phyloP scores from a whole-genome alignment of 2,797 vertebrate genomes.

The Enoplosus armatus region DNA sequence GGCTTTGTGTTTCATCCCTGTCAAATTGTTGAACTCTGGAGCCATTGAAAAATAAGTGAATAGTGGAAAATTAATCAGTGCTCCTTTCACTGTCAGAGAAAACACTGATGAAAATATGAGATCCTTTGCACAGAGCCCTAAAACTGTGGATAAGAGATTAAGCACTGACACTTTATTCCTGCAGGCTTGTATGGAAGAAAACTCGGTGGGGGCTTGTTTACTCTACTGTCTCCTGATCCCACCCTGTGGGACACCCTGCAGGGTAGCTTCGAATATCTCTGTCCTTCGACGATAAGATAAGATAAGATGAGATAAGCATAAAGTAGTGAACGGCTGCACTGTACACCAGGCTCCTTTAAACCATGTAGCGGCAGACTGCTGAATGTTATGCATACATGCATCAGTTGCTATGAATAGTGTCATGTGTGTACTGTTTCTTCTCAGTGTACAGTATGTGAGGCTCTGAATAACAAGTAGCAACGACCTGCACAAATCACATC shows the following conservation, averaged over 20 bases:
- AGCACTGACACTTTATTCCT: neutral
- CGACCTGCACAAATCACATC: neutral
- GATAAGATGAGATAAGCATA: too few relatives aligned
- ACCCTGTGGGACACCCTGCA: neutral
- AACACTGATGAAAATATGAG: neutral
- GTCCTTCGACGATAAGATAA: too few relatives aligned
- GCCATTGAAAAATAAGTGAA: neutral
- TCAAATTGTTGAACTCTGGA: neutral
- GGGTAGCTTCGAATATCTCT: neutral
- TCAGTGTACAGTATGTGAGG: neutral
- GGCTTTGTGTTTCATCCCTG: slow-evolving; percentile 1
- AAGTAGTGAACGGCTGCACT: neutral
- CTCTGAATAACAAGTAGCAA: slow-evolving; percentile 1
- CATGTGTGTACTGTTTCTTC: neutral
- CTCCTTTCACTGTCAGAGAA: neutral
- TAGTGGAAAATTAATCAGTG: neutral
- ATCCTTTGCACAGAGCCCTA: neutral
- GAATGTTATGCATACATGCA: slow-evolving; percentile 39
- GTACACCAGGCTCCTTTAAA: neutral
- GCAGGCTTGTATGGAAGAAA: neutral
- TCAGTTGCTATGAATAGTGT: slow-evolving; percentile 14
- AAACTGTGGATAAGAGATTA: neutral
- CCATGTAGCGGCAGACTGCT: neutral
- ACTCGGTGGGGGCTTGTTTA: slow-evolving; percentile 20
- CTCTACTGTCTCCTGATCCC: slow-evolving; percentile 23